A percentile compares a stretch with the other conserved stretches of the same genome.
Conservation (phyloP, 2,113 vertebrate genomes). For the Ptilorrhoa leucosticta region DNA sequence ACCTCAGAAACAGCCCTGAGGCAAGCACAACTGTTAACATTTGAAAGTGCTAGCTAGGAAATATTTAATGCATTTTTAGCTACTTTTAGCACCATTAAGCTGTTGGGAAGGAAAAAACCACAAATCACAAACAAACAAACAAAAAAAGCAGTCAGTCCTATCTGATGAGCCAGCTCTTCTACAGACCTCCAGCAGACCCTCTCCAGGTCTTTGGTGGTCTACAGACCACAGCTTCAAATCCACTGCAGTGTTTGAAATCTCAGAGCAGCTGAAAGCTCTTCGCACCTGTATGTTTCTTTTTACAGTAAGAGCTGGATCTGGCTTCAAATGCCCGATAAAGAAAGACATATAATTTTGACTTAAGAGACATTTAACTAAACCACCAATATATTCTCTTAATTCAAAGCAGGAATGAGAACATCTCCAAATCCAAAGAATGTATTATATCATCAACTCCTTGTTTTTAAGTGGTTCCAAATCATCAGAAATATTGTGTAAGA, state of each 20-base stretch:
- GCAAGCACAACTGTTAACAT: slow-evolving; percentile 39
- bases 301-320: not conserved
- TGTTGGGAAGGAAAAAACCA: not conserved
- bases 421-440: slow-evolving; percentile 47
- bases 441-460: slow-evolving; percentile 4
- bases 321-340: not conserved
- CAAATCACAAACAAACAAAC: not conserved
- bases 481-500: slow-evolving; percentile 47
- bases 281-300: not conserved
- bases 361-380: slow-evolving; percentile 25
- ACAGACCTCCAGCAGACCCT: not conserved
- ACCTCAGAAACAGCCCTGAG: slow-evolving; percentile 36
- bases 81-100: slow-evolving; percentile 24
- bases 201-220: not conserved
- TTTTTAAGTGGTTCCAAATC: slow-evolving; percentile 63
- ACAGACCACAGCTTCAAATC: not conserved
- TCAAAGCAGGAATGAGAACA: slow-evolving; percentile 31
- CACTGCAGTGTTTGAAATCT: not conserved
- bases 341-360: not conserved
- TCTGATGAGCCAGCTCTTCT: not conserved
- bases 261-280: not conserved
- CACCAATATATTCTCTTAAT: slow-evolving; percentile 16
- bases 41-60: slow-evolving; percentile 19
- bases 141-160: not conserved
- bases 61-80: slow-evolving; percentile 19